A percentile compares a stretch with the other conserved stretches of the same genome.
These are phyloP conservation scores for Formicarius rufipectus DNA, from an alignment of 2,113 vertebrate species.

Conservation along the genomic window DNA sequence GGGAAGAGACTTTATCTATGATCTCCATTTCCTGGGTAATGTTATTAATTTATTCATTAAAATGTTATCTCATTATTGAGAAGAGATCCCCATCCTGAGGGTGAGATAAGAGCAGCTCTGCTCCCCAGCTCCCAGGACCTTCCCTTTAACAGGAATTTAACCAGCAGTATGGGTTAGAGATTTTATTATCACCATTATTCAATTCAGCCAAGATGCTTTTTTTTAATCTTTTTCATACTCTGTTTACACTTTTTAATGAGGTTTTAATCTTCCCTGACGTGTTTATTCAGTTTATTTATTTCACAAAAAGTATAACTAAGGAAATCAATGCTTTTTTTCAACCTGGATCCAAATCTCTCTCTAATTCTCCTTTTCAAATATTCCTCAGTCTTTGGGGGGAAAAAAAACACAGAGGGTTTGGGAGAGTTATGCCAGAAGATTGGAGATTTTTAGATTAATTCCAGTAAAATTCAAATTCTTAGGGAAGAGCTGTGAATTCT, in stretches of 20 bases:
- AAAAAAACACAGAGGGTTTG: neutral
- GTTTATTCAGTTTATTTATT: slow-evolving; percentile 67
- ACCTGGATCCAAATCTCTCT: neutral
- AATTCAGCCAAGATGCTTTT: neutral
- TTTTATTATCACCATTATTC: slow-evolving; percentile 55
- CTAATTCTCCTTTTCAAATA: neutral
- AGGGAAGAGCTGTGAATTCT: neutral
- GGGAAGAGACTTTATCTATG: neutral
- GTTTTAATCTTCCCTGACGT: slow-evolving; percentile 64
- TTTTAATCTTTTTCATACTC: neutral
- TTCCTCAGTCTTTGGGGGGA: neutral
- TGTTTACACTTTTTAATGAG: slow-evolving; percentile 67
- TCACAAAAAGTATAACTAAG: slow-evolving; percentile 28
- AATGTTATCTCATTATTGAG: slow-evolving; percentile 56
- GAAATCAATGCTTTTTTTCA: slow-evolving; percentile 25
- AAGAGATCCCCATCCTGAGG: slow-evolving; percentile 15
- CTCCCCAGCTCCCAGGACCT: neutral
- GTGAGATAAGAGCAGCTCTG: slow-evolving; percentile 30
- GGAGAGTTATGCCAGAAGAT: neutral
- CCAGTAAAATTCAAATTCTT: neutral
- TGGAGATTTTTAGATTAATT: neutral
- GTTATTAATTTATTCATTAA: slow-evolving; percentile 69
- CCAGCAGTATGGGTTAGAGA: slow-evolving; percentile 2
- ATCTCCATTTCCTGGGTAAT: slow-evolving; percentile 29
- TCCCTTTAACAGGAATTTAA: slow-evolving; percentile 20